phyloP scores from a whole-genome alignment of 2,888 invertebrate genomes.

The Brassicogethes aeneus region DNA sequence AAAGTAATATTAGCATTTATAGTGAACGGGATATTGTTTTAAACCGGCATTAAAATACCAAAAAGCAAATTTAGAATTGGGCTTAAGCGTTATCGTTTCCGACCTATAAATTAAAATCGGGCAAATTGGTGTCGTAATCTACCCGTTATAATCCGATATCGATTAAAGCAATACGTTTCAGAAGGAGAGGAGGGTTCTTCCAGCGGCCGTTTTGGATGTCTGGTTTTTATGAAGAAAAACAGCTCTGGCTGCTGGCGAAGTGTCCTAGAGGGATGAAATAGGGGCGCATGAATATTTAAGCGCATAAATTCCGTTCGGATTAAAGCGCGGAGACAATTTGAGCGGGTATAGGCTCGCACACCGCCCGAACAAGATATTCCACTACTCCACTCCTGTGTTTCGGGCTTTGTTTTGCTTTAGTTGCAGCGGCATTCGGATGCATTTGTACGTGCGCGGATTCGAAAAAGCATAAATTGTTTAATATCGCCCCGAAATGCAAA shows the following conservation, averaged over 20 bases:
- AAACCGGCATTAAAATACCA: too few species aligned
- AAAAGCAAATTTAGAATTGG: too few species aligned
- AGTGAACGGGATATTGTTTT: too few species aligned
- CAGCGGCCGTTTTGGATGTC: background rate
- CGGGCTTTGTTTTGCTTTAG: background rate
- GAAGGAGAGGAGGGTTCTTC: background rate
- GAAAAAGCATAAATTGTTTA: too few species aligned
- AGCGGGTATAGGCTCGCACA: background rate
- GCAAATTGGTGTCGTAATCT: background rate
- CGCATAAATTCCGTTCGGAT: slow-evolving; percentile 1
- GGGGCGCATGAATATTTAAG: slow-evolving; percentile 2
- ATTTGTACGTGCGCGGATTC: background rate
- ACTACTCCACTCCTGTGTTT: background rate
- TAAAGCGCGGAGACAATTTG: slow-evolving; percentile 1
- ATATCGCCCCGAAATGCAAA: too few species aligned
- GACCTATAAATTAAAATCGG: background rate
- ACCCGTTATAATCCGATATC: background rate
- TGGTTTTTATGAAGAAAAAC: background rate
- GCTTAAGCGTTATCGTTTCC: too few species aligned
- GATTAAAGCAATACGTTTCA: background rate
- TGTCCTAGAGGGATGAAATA: background rate
- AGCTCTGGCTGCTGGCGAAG: background rate
- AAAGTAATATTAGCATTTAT: too few species aligned
- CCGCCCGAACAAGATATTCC: background rate
- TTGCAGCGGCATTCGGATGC: background rate